phyloP scores from a whole-genome alignment of 2,888 invertebrate species.

The Platypus cylindrus region DNA sequence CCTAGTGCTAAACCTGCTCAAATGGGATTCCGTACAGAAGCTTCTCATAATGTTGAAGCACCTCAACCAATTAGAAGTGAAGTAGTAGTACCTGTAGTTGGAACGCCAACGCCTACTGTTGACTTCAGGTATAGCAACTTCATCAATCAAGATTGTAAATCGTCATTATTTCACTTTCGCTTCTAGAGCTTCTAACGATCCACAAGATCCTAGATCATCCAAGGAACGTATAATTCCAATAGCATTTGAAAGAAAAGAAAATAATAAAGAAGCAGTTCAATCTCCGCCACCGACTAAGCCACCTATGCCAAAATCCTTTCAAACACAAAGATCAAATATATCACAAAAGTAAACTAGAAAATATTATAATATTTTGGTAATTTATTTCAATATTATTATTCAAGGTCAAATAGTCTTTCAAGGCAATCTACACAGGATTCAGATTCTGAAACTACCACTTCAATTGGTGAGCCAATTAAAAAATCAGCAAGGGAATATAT shows the following conservation, averaged over 20 bases:
- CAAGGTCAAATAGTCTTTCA: conserved; percentile 36
- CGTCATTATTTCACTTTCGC: no score
- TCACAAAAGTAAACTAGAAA: conserved; percentile 27
- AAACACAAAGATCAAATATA: conserved; percentile 36
- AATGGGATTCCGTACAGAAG: conserved; percentile 47
- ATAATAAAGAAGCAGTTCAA: conserved; percentile 21
- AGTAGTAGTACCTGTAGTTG: conserved; percentile 43
- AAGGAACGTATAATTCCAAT: conserved; percentile 60
- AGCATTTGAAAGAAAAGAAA: conserved; percentile 35
- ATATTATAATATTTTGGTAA: conserved; percentile 5
- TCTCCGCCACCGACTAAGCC: conserved; percentile 35
- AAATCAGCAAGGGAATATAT: conserved; percentile 85
- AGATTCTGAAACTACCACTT: conserved; percentile 51
- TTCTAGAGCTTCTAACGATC: conserved; percentile 1
- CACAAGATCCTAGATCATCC: conserved; percentile 28
- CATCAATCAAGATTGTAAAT: background rate
- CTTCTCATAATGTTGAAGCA: conserved; percentile 43
- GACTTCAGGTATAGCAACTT: conserved; percentile 7
- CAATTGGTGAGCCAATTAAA: conserved; percentile 60
- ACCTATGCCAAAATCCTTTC: conserved; percentile 37
- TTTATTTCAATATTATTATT: conserved; percentile 7
- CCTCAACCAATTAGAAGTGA: conserved; percentile 38
- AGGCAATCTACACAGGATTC: conserved; percentile 57
- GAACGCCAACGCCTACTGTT: conserved; percentile 20
- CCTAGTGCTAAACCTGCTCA: conserved; percentile 32